These are phyloP conservation scores for Steromphala cineraria DNA, from an alignment of 2,888 invertebrate genomes.

Conservation along the genomic window DNA sequence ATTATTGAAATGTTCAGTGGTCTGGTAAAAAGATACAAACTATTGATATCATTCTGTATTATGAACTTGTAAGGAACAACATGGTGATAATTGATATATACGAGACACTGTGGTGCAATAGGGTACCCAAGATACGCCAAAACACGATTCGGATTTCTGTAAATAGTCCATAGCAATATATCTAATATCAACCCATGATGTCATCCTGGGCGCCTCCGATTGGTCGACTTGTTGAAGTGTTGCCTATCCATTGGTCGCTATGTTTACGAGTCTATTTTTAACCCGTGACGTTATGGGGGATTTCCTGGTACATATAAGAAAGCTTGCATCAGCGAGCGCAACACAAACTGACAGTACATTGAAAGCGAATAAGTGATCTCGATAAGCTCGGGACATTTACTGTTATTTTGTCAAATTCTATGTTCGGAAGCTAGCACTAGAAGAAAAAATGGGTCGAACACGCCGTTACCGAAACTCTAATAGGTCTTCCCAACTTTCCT, in stretches of 20 bases:
- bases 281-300: not conserved
- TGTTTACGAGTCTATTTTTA: not conserved
- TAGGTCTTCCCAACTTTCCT: not conserved
- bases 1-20: no score
- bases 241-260: not conserved
- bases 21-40: no score
- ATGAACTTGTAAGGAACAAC: no score
- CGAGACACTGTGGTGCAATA: no score
- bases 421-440: not conserved
- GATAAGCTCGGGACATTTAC: not conserved
- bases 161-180: no score
- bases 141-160: no score
- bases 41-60: no score
- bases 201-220: not conserved
- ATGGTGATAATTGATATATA: no score
- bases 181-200: not conserved
- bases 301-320: not conserved
- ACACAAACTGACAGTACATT: not conserved
- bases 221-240: not conserved
- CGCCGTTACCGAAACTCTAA: constrained; percentile 19
- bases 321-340: not conserved
- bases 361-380: not conserved
- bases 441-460: constrained; percentile 13
- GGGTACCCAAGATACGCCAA: no score
- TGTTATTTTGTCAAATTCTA: not conserved